Conservation (phyloP, 2,113 vertebrate genomes). For the Prietella phreatophila region DNA sequence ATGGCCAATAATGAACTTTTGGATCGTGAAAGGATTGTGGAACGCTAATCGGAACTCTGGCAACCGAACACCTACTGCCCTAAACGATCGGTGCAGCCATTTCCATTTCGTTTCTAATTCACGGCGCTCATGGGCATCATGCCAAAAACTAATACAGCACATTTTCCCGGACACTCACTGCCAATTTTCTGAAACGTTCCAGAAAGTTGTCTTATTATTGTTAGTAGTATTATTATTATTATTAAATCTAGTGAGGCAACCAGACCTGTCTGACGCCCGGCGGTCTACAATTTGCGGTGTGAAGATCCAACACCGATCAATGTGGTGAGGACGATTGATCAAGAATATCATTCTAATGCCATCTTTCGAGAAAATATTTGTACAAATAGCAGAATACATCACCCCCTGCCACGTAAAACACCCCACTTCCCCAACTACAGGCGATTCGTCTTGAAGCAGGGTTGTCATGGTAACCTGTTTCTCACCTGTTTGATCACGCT, state of each 20-base stretch:
- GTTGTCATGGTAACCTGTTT: constrained; percentile 4
- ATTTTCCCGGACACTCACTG: neutral
- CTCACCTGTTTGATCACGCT: neutral
- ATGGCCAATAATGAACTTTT: neutral
- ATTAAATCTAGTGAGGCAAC: neutral
- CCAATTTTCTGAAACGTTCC: neutral
- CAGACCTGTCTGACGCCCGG: neutral
- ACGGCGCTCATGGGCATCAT: neutral
- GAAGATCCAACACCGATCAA: neutral
- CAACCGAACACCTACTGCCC: neutral
- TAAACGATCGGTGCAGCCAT: neutral
- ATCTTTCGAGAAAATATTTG: neutral
- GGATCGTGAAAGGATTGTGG: too few species aligned
- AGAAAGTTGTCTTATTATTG: too few species aligned
- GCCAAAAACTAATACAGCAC: constrained; percentile 4
- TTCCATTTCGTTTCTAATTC: neutral
- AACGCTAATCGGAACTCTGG: neutral
- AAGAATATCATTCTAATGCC: neutral
- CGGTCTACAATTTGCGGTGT: neutral
- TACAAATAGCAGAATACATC: neutral
- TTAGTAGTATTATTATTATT: neutral
- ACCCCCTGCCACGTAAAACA: neutral
- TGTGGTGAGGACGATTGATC: neutral
- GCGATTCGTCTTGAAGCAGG: neutral
- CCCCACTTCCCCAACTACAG: neutral